Base-by-base conservation (phyloP, 1,140 invertebrate species). In the Drosophila lacertosa region DNA sequence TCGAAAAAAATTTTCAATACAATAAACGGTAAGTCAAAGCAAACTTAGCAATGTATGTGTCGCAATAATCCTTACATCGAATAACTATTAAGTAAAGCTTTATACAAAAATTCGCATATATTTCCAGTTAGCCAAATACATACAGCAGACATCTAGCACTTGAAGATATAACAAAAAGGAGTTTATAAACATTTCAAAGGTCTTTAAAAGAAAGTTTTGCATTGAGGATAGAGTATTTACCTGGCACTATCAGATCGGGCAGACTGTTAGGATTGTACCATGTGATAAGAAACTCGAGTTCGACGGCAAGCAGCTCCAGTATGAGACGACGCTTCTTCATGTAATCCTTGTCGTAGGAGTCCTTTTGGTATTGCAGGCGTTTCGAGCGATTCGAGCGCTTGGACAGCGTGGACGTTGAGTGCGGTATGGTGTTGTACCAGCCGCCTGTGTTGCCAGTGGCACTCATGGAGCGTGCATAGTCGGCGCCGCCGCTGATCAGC, bases 261-360 rank as follows among this genome's bases (percentile, higher is more conserved):
- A 95, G 89, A 47, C 94, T 92, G 63, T 97, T 94, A 0, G 98
- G 98, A 93, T 99, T 99, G 84, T 98, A 95, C 98, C 98, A 99
- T 0, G 97, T 98, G 53, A 97, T 94, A 18, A 99, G 93, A 79
- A 98, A 96, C 91, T 99, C 98, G 79, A 99, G 96, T 92, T 98
- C 97, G 15, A 97, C 96, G 13, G 97, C 97, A 93, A 99, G 91
- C 26, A 99, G 92, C 83, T 98, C 96, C 10, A 99, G 92, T 72
- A 99, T 98, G 3, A 99, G 93, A 92, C 98, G 99, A 55, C 98
- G 93, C 88, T 99, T 99, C 90, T 96, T 96, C 39, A 98, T 95
- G 89, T 99, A 99, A 88, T 99, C 97, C 89, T 98, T 98, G 24
- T 98, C 95, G 89, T 97, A 97, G 4, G 95, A 94, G 71, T 97